Evolutionary conservation across 2,113 vertebrate species (phyloP), one percentile per base, ranked within the genome.

Genomic region (Chaetodon trifascialis): DNA sequence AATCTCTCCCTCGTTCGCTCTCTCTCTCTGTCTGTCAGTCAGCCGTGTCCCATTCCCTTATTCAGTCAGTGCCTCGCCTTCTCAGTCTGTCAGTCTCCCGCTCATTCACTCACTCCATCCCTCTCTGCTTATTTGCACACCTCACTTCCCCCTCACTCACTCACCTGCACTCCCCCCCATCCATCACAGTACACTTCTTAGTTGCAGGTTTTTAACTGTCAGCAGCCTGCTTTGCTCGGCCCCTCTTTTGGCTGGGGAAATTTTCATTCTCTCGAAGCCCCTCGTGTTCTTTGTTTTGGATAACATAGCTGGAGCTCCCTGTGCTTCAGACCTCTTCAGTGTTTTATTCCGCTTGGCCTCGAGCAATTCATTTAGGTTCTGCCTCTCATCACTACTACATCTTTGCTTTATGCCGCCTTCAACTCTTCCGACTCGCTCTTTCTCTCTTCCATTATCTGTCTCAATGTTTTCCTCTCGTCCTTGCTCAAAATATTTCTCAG

Each of bases 21-120:
- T 73, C 79, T 84, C 71, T 76, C 88, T 89, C 76, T 73, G 11
- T 75, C 79, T 68, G 88, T 88, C 91, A 86, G 56, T 92, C 88
- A 90, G 72, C 83, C 66, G 40, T 86, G 85, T 88, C 86, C 78
- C 66, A 60, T 88, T 89, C 83, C 65, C 86, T 91, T 83, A 85
- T 85, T 86, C 91, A 89, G 70, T 73, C 81, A 79, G 76, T 62
- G 38, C 77, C 75, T 92, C 63, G 23, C 70, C 86, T 70, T 59
- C 88, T 80, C 71, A 40, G 60, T 83, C 86, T 88, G 82, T 89
- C 83, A 92, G 69, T 87, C 87, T 79, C 60, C 38, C 8, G 14
- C 84, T 87, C 84, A 58, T 81, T 86, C 87, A 74, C 52, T 85
- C 88, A 60, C 80, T 87, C 73, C 83, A 80, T 52, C 74, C 82